Evolutionary conservation across 2,797 vertebrate genomes (phyloP).

Genomic region (Acanthurus leucopareius): DNA sequence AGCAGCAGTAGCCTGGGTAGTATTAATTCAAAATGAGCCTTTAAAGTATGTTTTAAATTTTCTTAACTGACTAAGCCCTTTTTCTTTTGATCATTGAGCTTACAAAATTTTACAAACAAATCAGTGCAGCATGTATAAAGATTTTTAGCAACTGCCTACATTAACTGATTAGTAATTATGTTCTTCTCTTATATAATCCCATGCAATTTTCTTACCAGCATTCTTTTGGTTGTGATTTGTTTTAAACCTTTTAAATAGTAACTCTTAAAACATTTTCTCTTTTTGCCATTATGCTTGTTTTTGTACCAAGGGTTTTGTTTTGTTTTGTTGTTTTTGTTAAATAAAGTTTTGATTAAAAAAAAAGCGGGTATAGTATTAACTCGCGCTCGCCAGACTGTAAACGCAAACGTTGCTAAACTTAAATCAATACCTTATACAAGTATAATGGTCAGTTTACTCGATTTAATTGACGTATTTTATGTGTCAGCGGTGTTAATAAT

Average conservation of each 20-base stretch:
- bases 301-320: background rate
- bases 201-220: background rate
- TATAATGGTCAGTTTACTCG: fast-evolving
- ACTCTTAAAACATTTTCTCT: too few relatives aligned
- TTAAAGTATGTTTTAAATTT: background rate
- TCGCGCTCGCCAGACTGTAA: too few relatives aligned
- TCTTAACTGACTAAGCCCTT: background rate
- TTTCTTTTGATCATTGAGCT: background rate
- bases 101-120: background rate
- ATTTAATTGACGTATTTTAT: background rate
- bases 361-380: too few relatives aligned
- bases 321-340: background rate
- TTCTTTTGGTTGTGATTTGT: background rate
- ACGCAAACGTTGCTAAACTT: too few relatives aligned
- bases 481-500: background rate
- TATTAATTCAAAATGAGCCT: background rate
- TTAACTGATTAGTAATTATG: background rate
- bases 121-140: fast-evolving
- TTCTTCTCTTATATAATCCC: background rate
- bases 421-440: too few relatives aligned
- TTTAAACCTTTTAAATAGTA: background rate
- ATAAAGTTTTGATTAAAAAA: slow-evolving; percentile 57
- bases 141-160: background rate
- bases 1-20: background rate
- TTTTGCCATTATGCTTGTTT: background rate